phyloP scores from a whole-genome alignment of 2,888 invertebrate genomes.

The Halocaridina rubra region DNA sequence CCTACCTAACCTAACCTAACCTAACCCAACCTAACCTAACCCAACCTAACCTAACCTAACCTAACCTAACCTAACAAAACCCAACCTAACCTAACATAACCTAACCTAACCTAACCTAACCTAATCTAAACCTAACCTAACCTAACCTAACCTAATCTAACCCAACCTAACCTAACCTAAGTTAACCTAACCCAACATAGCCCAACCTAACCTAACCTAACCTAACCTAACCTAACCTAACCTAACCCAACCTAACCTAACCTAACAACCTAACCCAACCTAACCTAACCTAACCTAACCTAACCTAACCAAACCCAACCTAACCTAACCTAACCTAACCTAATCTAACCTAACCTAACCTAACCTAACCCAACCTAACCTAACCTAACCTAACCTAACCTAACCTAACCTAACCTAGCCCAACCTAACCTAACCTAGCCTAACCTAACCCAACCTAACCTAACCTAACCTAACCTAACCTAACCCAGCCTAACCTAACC shows the following conservation, averaged over 20 bases:
- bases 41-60: background rate
- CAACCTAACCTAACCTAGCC: conserved; percentile 58
- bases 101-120: background rate
- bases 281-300: conserved; percentile 33
- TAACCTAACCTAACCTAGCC: conserved; percentile 61
- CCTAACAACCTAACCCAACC: background rate
- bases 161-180: conserved; percentile 21
- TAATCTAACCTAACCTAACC: conserved; percentile 37
- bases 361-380: conserved; percentile 58
- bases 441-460: conserved; percentile 53
- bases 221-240: conserved; percentile 20
- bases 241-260: conserved; percentile 18
- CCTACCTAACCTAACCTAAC: background rate
- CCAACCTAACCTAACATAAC: background rate
- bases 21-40: background rate
- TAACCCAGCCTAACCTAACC: conserved; percentile 46
- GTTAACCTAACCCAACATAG: conserved; percentile 12
- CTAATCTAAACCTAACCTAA: background rate
- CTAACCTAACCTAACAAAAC: background rate
- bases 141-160: conserved; percentile 21
- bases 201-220: conserved; percentile 31
- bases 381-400: conserved; percentile 59
- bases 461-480: conserved; percentile 41
- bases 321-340: conserved; percentile 36
- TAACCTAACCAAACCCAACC: conserved; percentile 36